Conservation (phyloP, 1,140 invertebrate genomes). For the Leptinotarsa defecta region DNA sequence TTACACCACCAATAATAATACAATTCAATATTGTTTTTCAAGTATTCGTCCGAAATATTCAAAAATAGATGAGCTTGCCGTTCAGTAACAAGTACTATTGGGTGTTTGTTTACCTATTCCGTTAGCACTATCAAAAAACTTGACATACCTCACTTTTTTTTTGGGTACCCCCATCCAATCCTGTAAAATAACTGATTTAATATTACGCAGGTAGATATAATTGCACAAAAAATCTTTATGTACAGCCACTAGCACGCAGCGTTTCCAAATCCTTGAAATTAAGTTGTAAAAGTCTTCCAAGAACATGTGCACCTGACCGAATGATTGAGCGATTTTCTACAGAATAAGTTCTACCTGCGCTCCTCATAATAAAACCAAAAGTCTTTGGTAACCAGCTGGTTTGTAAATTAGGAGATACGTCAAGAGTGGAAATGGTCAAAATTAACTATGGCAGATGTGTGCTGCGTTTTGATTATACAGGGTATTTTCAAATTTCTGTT, state of each 20-base stretch:
- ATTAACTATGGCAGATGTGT: not conserved
- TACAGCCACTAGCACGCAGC: not conserved
- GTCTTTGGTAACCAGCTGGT: not conserved
- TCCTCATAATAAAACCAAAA: constrained; percentile 3
- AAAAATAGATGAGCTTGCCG: too few relatives aligned
- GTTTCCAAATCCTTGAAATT: not conserved
- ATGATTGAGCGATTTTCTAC: constrained; percentile 17
- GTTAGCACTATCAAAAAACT: not conserved
- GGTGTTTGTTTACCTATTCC: too few relatives aligned
- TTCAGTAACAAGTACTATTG: too few relatives aligned
- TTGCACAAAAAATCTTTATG: not conserved
- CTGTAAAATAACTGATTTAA: not conserved
- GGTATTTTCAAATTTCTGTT: too few relatives aligned
- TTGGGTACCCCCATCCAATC: not conserved
- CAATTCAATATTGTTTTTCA: too few relatives aligned
- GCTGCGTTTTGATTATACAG: too few relatives aligned
- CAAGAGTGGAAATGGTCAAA: not conserved
- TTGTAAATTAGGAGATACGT: not conserved
- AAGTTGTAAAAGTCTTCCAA: constrained; percentile 12
- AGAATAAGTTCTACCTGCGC: constrained; percentile 11
- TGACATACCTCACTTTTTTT: not conserved
- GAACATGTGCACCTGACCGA: constrained; percentile 19
- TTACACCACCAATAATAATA: too few relatives aligned
- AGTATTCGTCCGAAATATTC: too few relatives aligned
- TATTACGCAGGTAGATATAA: not conserved